Percentiles rank a stretch among this genome's conserved stretches.
These are phyloP conservation scores for Pangasius mekongensis DNA, from an alignment of 2,797 vertebrate genomes.

Conservation along the genomic window DNA sequence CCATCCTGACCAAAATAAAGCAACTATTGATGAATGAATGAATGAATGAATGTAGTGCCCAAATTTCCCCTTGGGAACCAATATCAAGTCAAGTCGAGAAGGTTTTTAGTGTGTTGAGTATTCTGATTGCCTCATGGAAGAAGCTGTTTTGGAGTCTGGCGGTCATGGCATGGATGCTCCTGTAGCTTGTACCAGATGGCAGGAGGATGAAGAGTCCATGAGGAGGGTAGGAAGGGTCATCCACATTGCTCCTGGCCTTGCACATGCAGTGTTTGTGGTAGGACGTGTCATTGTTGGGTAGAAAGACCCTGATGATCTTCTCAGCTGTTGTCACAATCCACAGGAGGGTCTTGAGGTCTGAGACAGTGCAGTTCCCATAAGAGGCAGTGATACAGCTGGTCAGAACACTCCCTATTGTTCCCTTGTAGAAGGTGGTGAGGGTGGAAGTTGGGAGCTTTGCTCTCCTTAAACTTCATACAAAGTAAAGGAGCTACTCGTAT, in stretches of 20 bases:
- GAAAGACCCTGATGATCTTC: neutral
- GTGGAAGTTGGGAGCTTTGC: neutral
- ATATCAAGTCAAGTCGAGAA: neutral
- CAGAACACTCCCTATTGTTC: neutral
- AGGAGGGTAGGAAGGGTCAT: neutral
- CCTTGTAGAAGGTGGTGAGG: neutral
- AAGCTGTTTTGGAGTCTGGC: neutral
- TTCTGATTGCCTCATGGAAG: neutral
- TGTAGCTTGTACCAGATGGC: neutral
- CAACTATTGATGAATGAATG: neutral
- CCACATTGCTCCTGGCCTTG: neutral
- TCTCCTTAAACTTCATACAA: neutral
- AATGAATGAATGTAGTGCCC: neutral
- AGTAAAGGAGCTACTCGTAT: neutral
- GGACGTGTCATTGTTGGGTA: neutral
- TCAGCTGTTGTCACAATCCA: neutral
- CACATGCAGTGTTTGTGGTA: neutral
- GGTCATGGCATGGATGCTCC: neutral
- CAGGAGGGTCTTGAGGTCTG: neutral
- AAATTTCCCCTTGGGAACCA: neutral
- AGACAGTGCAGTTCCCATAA: neutral
- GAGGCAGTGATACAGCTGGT: neutral
- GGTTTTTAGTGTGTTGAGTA: neutral
- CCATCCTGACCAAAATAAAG: neutral
- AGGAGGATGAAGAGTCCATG: neutral